Evolutionary conservation across 2,888 invertebrate genomes (phyloP).

Genomic region (Apamea sordens): DNA sequence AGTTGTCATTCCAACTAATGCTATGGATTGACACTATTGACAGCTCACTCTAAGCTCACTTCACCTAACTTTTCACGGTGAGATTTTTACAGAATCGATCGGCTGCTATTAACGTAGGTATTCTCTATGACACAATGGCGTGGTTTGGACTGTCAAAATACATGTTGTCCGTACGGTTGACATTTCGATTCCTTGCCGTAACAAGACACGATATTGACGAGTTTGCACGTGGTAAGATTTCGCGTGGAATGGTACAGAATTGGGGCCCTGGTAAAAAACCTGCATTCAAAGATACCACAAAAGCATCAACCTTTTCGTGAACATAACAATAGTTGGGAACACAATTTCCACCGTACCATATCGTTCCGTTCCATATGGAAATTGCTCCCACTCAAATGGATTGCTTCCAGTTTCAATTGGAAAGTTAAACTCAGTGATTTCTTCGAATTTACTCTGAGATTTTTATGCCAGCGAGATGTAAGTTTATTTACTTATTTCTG

Average conservation of each 20-base stretch:
- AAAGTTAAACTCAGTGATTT: conserved; percentile 58
- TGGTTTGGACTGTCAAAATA: neutral
- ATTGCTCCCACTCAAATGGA: conserved; percentile 67
- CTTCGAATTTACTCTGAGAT: conserved; percentile 52
- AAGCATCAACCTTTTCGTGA: conserved; percentile 46
- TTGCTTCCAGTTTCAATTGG: conserved; percentile 63
- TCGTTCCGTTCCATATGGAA: conserved; percentile 60
- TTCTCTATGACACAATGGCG: no score
- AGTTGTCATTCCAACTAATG: no score
- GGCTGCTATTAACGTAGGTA: neutral
- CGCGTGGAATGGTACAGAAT: neutral
- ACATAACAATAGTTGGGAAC: conserved; percentile 59
- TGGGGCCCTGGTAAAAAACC: neutral
- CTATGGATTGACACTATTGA: no score
- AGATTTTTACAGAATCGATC: no score
- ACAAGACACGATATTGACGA: no score
- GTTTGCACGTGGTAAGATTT: neutral
- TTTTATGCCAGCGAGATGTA: conserved; percentile 27
- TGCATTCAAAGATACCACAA: conserved; percentile 32
- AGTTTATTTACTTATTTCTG: conserved; percentile 20
- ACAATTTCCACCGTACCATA: conserved; percentile 55
- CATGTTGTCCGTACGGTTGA: no score
- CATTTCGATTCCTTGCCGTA: no score
- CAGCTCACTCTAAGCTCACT: no score
- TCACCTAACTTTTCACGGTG: no score